Conservation (phyloP, 2,888 invertebrate species). For the Trichogramma dendrolimi region DNA sequence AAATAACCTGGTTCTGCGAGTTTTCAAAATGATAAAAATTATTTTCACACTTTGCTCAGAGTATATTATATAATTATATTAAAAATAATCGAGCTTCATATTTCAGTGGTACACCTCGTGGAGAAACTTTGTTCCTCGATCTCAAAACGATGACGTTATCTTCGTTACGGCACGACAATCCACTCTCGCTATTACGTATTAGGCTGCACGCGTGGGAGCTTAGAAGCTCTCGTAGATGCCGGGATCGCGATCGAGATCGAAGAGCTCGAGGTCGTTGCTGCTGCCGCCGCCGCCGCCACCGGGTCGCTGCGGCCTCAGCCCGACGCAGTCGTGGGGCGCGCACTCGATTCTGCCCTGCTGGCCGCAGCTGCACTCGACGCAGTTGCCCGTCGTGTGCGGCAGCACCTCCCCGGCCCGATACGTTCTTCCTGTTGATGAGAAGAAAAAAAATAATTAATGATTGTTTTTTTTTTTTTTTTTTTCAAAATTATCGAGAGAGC, state of each 20-base stretch:
- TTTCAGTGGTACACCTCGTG: too few relatives aligned
- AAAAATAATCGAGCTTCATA: too few relatives aligned
- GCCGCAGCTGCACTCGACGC: slow-evolving; percentile 67
- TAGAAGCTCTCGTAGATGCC: slow-evolving; percentile 45
- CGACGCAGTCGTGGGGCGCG: slow-evolving; percentile 46
- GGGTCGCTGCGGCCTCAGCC: slow-evolving; percentile 41
- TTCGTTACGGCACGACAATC: too few relatives aligned
- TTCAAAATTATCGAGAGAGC: too few relatives aligned
- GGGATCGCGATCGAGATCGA: slow-evolving; percentile 40
- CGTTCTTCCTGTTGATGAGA: slow-evolving; percentile 54
- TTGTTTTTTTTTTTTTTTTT: too few relatives aligned
- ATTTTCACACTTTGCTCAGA: too few relatives aligned
- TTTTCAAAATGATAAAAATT: too few relatives aligned
- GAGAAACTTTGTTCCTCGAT: too few relatives aligned
- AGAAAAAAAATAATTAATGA: not conserved
- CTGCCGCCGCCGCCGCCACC: slow-evolving; percentile 39
- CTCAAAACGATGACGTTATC: too few relatives aligned
- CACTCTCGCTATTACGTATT: too few relatives aligned
- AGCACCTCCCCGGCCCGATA: slow-evolving; percentile 64
- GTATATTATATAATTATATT: too few relatives aligned
- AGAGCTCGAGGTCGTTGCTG: slow-evolving; percentile 42
- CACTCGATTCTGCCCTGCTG: slow-evolving; percentile 53
- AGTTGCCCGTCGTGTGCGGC: slow-evolving; percentile 68
- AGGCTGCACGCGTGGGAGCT: not conserved
- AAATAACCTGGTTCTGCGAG: too few relatives aligned